These are phyloP conservation scores for Plecturocebus donacophilus DNA, from an alignment of 2,113 vertebrate genomes.

Conservation along the genomic window DNA sequence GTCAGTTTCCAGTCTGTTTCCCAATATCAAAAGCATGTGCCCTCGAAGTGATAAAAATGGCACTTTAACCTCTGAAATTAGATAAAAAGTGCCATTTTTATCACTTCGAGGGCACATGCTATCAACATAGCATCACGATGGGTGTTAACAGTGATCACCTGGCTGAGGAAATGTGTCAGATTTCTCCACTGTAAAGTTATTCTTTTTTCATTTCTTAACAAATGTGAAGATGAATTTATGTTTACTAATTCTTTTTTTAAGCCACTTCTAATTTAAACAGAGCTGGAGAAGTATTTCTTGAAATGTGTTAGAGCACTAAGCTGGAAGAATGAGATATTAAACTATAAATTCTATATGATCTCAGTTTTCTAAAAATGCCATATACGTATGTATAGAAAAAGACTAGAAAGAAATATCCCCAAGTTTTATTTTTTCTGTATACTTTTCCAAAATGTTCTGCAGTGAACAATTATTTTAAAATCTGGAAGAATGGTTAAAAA, in stretches of 20 bases:
- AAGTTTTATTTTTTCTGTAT: neutral
- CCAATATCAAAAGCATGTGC: neutral
- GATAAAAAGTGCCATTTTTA: neutral
- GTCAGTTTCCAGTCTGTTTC: constrained; percentile 58
- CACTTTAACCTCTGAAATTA: no score
- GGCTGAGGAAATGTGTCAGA: neutral
- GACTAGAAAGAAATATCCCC: neutral
- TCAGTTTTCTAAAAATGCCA: constrained; percentile 30
- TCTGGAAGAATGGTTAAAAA: neutral
- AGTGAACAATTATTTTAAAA: neutral
- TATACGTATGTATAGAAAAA: neutral
- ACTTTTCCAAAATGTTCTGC: neutral
- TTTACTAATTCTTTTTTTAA: neutral
- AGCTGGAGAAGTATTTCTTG: neutral
- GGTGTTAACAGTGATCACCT: neutral
- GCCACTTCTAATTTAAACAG: neutral
- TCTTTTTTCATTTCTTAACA: neutral
- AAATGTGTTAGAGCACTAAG: neutral
- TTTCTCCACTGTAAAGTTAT: neutral
- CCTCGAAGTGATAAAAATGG: no score
- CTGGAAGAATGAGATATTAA: neutral
- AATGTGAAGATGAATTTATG: neutral
- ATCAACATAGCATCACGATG: accelerated
- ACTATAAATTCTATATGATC: neutral
- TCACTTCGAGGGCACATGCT: no score